phyloP scores from a whole-genome alignment of 2,113 vertebrate genomes.

The Phrynosoma blainvillii region DNA sequence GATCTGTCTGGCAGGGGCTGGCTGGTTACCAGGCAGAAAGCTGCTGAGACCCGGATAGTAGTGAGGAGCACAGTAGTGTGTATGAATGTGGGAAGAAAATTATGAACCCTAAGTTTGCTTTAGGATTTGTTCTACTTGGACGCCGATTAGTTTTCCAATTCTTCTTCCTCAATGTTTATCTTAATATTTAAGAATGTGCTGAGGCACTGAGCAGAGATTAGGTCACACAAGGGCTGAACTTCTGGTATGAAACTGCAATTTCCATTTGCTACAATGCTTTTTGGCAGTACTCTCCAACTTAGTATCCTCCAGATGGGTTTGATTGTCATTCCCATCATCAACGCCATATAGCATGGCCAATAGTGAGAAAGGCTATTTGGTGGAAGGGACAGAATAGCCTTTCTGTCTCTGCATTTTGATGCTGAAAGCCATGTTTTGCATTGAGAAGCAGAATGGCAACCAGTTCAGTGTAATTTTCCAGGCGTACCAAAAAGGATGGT shows the following conservation, averaged over 20 bases:
- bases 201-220: not conserved
- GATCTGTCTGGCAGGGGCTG: not conserved
- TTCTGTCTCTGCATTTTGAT: too few species aligned
- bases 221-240: not conserved
- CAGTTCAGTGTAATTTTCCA: too few species aligned
- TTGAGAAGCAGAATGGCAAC: too few species aligned
- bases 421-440: too few species aligned
- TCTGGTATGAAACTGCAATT: not conserved
- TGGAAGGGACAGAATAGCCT: too few species aligned
- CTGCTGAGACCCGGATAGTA: not conserved
- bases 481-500: too few species aligned
- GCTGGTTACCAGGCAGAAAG: not conserved
- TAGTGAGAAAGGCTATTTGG: too few species aligned
- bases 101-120: not conserved
- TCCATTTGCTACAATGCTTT: not conserved
- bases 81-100: not conserved
- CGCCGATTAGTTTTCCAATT: not conserved
- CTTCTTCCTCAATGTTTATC: not conserved
- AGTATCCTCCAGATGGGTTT: not conserved
- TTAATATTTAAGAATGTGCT: not conserved
- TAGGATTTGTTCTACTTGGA: not conserved
- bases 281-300: not conserved
- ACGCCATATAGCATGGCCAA: too few species aligned
- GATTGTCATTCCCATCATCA: too few species aligned
- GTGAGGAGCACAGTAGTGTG: not conserved